Percentiles rank a stretch among this genome's conserved stretches.
Conservation (phyloP, 2,888 invertebrate genomes). For the Sarcophaga caerulescens region DNA sequence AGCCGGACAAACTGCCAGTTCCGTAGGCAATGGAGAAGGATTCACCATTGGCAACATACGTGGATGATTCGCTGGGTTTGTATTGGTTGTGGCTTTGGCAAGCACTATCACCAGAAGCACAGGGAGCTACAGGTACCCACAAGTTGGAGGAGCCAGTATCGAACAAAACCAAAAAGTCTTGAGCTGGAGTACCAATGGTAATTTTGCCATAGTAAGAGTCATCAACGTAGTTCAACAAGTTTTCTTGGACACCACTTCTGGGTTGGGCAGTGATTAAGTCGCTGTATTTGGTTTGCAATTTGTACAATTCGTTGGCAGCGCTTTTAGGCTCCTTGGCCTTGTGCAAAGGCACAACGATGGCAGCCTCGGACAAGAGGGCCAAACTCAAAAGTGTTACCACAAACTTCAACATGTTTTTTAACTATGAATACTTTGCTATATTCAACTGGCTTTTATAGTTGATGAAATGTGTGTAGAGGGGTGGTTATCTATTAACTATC, state of each 20-base stretch:
- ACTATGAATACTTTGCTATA: background rate
- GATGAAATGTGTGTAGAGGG: background rate
- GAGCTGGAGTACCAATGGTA: constrained; percentile 92
- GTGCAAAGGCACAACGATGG: constrained; percentile 53
- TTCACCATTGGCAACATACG: constrained; percentile 93
- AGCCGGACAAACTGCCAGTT: constrained; percentile 97
- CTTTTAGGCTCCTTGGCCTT: constrained; percentile 38
- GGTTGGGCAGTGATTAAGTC: background rate
- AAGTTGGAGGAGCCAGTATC: constrained; percentile 94
- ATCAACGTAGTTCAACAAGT: background rate
- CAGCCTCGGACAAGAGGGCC: constrained; percentile 58
- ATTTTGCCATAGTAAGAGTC: constrained; percentile 81
- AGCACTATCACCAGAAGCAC: constrained; percentile 94
- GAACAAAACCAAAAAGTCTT: constrained; percentile 96
- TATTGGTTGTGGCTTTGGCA: constrained; percentile 98
- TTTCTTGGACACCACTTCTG: background rate
- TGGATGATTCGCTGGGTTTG: constrained; percentile 90
- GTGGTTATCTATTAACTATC: too few relatives aligned
- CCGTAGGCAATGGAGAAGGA: constrained; percentile 96
- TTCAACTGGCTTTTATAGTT: constrained; percentile 29
- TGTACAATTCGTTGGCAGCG: constrained; percentile 48
- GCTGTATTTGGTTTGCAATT: constrained; percentile 64
- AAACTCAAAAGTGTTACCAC: constrained; percentile 48
- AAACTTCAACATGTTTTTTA: constrained; percentile 80
- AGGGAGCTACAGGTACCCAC: constrained; percentile 98